Evolutionary conservation across 2,888 invertebrate genomes (phyloP).

Genomic region (Mimas tiliae): DNA sequence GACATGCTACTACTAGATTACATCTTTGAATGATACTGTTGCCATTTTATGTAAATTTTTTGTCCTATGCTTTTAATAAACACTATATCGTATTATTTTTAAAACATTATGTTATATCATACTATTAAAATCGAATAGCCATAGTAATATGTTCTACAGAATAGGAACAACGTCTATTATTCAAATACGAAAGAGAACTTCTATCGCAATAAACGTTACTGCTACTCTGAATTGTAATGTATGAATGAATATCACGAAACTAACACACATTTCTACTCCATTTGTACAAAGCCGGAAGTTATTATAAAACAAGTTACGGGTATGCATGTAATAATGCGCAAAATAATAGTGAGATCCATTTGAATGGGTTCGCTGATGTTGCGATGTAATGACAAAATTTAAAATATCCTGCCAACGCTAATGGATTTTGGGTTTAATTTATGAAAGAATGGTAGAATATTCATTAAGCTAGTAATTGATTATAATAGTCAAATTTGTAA

Average conservation of each 20-base stretch:
- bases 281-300: background rate
- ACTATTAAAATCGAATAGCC: too few relatives aligned
- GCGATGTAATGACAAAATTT: constrained; percentile 48
- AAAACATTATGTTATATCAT: too few relatives aligned
- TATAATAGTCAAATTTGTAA: background rate
- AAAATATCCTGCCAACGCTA: constrained; percentile 43
- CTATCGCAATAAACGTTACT: background rate
- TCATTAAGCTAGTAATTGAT: background rate
- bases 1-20: too few relatives aligned
- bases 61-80: too few relatives aligned
- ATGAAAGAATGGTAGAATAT: constrained; percentile 34
- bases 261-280: background rate
- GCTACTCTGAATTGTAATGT: background rate
- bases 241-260: constrained; percentile 3
- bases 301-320: background rate
- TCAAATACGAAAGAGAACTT: too few relatives aligned
- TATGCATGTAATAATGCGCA: constrained; percentile 13
- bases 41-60: too few relatives aligned
- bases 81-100: too few relatives aligned
- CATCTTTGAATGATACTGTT: too few relatives aligned
- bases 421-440: constrained; percentile 33
- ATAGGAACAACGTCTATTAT: too few relatives aligned
- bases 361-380: constrained; percentile 39
- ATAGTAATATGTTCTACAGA: too few relatives aligned
- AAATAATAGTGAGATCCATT: background rate